Evolutionary conservation across 2,113 vertebrate species (phyloP).

Genomic region (Struthidea cinerea): DNA sequence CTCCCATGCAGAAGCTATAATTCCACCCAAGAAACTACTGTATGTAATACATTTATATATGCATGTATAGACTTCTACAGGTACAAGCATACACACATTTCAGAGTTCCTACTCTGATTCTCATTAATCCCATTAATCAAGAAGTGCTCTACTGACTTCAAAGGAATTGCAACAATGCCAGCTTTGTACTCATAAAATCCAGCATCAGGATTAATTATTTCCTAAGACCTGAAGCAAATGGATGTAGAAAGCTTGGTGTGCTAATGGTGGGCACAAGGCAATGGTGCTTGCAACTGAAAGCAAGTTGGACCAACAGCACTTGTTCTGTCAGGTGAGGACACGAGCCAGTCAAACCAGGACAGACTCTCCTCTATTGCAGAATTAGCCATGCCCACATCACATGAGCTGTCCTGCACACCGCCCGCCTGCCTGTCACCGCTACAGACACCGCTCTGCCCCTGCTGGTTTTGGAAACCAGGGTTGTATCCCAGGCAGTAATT

Average conservation of each 20-base stretch:
- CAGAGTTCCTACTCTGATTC: background rate
- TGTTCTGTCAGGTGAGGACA: background rate
- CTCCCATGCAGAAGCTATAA: background rate
- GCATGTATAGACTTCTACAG: background rate
- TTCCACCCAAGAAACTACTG: background rate
- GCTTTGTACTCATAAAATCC: background rate
- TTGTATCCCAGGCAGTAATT: background rate
- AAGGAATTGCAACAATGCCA: background rate
- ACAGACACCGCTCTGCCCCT: background rate
- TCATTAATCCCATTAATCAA: background rate
- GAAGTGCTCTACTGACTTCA: background rate
- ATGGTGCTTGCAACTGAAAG: background rate
- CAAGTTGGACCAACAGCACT: background rate
- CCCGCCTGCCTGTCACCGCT: fast-evolving
- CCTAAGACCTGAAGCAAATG: background rate
- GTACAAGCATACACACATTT: background rate
- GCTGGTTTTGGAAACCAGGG: background rate
- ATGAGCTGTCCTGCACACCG: background rate
- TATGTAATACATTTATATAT: background rate
- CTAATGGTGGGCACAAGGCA: background rate
- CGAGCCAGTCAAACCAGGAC: background rate
- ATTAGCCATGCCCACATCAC: background rate
- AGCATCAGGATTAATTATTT: background rate
- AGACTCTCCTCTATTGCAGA: fast-evolving
- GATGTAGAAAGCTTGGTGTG: background rate